A percentile compares a stretch with the other conserved stretches of the same genome.
Conservation (phyloP, 2,113 vertebrate species). For the Toxotes jaculatrix region DNA sequence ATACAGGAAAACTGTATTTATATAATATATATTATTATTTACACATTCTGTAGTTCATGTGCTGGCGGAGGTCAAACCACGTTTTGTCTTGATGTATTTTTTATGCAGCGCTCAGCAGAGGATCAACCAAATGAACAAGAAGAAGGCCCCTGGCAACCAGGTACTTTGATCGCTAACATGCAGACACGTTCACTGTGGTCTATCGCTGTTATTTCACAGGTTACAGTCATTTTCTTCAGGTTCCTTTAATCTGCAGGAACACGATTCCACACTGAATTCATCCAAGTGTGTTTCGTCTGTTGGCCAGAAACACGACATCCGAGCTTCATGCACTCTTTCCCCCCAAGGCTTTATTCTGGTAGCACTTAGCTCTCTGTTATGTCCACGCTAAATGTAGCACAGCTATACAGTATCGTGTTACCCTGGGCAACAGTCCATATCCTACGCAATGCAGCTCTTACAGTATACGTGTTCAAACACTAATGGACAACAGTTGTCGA, state of each 20-base stretch:
- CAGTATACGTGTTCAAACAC: constrained; percentile 12
- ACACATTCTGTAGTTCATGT: not conserved
- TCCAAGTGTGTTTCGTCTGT: constrained; percentile 26
- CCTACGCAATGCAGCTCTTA: constrained; percentile 30
- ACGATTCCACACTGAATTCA: constrained; percentile 14
- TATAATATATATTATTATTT: not conserved
- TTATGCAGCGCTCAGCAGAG: constrained; percentile 93
- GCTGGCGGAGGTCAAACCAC: not conserved
- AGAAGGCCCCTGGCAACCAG: constrained; percentile 97
- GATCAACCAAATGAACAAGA: constrained; percentile 96
- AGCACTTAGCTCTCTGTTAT: constrained; percentile 47
- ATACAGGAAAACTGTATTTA: not conserved
- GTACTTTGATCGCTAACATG: constrained; percentile 77
- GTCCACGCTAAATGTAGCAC: constrained; percentile 51
- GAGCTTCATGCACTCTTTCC: constrained; percentile 32
- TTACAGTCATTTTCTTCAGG: not conserved
- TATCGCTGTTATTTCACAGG: not conserved
- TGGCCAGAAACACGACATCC: constrained; percentile 31
- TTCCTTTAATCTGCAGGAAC: constrained; percentile 8
- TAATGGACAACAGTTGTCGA: constrained; percentile 60
- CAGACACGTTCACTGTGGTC: not conserved
- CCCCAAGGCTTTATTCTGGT: constrained; percentile 52
- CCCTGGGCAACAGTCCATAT: constrained; percentile 26
- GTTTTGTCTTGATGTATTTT: constrained; percentile 14
- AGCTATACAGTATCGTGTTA: constrained; percentile 49